Base-by-base conservation (phyloP, 2,113 vertebrate genomes). In the Climacteris rufus region DNA sequence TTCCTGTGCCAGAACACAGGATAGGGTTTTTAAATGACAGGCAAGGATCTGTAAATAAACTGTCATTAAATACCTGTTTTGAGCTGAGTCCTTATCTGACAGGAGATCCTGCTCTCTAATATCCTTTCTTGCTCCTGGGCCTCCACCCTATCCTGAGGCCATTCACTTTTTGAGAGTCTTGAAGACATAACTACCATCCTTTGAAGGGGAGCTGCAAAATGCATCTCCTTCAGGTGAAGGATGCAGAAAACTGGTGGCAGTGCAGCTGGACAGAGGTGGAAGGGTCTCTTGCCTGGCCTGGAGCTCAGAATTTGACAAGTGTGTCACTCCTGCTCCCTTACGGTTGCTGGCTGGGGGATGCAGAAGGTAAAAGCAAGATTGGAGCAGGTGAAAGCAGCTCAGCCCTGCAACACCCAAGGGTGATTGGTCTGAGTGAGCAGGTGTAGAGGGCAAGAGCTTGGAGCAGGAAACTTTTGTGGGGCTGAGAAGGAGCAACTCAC, bases 381-480 rank as follows among this genome's bases (percentile, higher is more conserved):
- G 21, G 15, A 68, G 6, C 13, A 71, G 35, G 21, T 59, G n/a
- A 76, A 94, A 85, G 45, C 56, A 84, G 19, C 4, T 9, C 19
- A 64, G 13, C 31, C 9, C n/a, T 44, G 31, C 66, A 64, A n/a
- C 19, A 35, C 11, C 44, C 8, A 8, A 19, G 30, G 30, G 10
- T 0, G 0, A 2, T 60, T 13, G 2, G 11, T 45, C 23, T 57
- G 49, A 53, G 31, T 42, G 37, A 24, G 0, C 1, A 9, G 33
- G 9, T 30, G 9, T 31, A 53, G 44, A 71, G 50, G 31, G 8
- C 24, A 42, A 90, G 30, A 83, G 28, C 66, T 37, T 47, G 49
- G 30, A 76, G 63, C 42, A 37, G 12, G 23, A 70, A 60, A 44
- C 45, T 83, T 90, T 28, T 76, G n/a, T 78, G 42, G 24, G 35